phyloP scores from a whole-genome alignment of 2,113 vertebrate genomes.

The Sebastes fasciatus region DNA sequence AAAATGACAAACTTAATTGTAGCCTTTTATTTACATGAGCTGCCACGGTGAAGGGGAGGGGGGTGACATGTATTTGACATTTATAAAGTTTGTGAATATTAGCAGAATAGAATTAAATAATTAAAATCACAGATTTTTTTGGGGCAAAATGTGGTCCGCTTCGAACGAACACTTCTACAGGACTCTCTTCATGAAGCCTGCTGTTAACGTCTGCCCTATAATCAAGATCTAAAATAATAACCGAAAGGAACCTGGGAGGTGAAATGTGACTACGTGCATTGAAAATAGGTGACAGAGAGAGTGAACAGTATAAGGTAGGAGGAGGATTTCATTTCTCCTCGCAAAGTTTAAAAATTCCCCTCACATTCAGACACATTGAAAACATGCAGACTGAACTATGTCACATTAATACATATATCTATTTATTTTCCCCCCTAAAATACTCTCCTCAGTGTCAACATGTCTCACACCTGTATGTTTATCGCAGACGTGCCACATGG shows the following conservation, averaged over 20 bases:
- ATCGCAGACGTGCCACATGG: conserved; percentile 5
- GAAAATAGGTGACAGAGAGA: background rate
- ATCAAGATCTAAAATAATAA: conserved; percentile 8
- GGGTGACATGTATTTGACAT: background rate
- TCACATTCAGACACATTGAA: conserved; percentile 2
- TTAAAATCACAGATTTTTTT: background rate
- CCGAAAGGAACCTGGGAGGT: background rate
- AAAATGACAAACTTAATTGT: conserved; percentile 52
- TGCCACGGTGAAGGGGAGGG: background rate
- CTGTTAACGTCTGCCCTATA: conserved; percentile 19
- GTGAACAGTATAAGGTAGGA: background rate
- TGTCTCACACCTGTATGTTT: conserved; percentile 27
- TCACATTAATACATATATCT: conserved; percentile 15
- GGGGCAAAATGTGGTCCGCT: background rate
- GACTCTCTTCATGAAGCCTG: background rate
- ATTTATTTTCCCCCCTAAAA: conserved; percentile 33
- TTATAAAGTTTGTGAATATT: conserved; percentile 11
- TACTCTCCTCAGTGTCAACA: conserved; percentile 13
- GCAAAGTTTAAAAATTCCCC: background rate
- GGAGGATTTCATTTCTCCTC: background rate
- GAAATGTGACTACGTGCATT: background rate
- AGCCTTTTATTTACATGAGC: conserved; percentile 26
- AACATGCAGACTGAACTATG: conserved; percentile 16
- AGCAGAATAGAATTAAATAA: background rate
- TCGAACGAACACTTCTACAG: background rate